Evolutionary conservation across 2,888 invertebrate species (phyloP).

Genomic region (Labia minor): DNA sequence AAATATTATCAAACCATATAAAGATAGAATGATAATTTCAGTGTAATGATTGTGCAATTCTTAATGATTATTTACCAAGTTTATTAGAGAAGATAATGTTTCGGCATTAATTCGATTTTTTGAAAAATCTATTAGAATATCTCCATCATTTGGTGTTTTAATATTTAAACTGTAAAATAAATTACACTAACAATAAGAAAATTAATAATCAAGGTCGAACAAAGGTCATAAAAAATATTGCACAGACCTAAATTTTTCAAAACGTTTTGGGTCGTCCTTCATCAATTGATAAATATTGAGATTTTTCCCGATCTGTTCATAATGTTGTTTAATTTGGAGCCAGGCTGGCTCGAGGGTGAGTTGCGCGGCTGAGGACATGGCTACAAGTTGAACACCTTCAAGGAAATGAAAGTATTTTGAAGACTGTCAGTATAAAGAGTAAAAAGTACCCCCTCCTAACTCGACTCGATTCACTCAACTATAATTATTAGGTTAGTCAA

Average conservation of each 20-base stretch:
- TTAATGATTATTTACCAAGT: constrained; percentile 53
- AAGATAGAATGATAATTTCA: no score
- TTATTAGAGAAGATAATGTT: constrained; percentile 60
- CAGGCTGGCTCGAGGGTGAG: constrained; percentile 58
- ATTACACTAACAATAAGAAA: background rate
- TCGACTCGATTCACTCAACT: no score
- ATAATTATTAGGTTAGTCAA: no score
- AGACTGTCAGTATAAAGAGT: no score
- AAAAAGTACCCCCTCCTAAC: no score
- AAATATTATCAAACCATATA: no score
- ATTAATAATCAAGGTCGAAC: constrained; percentile 25
- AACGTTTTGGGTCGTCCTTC: constrained; percentile 65
- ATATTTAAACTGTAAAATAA: constrained; percentile 52
- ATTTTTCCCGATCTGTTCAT: constrained; percentile 55
- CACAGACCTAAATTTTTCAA: constrained; percentile 76
- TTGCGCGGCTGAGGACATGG: constrained; percentile 30
- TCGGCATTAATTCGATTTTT: constrained; percentile 85
- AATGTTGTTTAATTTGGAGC: constrained; percentile 64
- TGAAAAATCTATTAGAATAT: constrained; percentile 88
- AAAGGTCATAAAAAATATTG: constrained; percentile 19
- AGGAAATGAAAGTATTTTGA: no score
- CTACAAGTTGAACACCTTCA: background rate
- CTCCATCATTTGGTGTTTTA: constrained; percentile 73
- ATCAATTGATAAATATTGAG: constrained; percentile 78
- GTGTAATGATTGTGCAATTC: no score